Evolutionary conservation across 2,888 invertebrate genomes (phyloP).

Genomic region (Meta bourneti): DNA sequence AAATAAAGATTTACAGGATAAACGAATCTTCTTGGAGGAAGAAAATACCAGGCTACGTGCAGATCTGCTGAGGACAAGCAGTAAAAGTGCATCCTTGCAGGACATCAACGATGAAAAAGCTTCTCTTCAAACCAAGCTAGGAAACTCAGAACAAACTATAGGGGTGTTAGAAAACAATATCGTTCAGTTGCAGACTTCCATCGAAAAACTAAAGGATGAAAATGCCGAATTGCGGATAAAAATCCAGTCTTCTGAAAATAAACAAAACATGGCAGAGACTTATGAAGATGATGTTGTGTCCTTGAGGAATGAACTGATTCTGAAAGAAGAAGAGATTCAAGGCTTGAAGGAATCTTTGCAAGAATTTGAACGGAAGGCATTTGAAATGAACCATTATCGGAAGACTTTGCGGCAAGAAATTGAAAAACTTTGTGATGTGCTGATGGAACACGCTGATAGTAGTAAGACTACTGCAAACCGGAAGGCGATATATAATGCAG

Average conservation of each 20-base stretch:
- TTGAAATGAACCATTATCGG: conserved; percentile 63
- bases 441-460: conserved; percentile 36
- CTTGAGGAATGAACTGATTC: conserved; percentile 33
- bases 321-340: conserved; percentile 56
- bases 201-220: conserved; percentile 34
- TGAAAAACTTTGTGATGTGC: conserved; percentile 50
- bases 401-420: conserved; percentile 52
- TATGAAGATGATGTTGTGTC: conserved; percentile 39
- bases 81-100: neutral
- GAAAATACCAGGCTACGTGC: conserved; percentile 16
- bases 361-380: conserved; percentile 50
- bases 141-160: conserved; percentile 10
- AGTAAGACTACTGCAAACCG: conserved; percentile 23
- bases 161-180: conserved; percentile 17
- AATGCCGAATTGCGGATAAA: conserved; percentile 19
- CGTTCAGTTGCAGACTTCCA: neutral
- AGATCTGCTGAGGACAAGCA: neutral
- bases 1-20: conserved; percentile 33
- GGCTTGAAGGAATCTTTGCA: conserved; percentile 56
- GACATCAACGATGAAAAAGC: neutral
- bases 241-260: conserved; percentile 10
- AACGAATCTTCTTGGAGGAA: conserved; percentile 6
- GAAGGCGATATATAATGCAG: conserved; percentile 64
- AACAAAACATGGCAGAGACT: conserved; percentile 4
- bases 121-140: conserved; percentile 23